Base-by-base conservation (phyloP, 2,113 vertebrate species). In the Morone saxatilis region DNA sequence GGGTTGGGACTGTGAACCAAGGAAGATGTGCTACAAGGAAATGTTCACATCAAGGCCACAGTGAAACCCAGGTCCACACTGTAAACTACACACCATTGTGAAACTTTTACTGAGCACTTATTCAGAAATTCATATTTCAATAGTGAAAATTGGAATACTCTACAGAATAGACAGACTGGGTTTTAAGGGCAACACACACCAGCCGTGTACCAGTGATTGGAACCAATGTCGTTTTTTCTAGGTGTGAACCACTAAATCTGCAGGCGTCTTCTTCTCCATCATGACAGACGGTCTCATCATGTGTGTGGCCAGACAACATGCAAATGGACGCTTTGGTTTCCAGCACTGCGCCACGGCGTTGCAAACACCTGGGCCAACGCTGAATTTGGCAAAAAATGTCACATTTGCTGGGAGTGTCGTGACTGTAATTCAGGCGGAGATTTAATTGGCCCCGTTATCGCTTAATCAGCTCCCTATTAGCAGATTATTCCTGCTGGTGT, bases 371-470 rank as follows among this genome's bases (percentile, higher is more conserved):
- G 69, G 45, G 17, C n/a, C 1, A 1, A 12, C 63, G n/a, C 16
- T 7, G 38, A 47, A 57, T 71, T 51, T 20, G 25, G 22, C 48
- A 67, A 48, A 45, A 65, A 65, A 31, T 31, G 31, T 31, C 31
- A 31, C 31, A 31, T 31, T 31, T 31, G 31, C 31, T 31, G 31
- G 4, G 36, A 40, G 63, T 41, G 13, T 62, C 87, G 74, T 83
- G 82, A 91, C 77, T 88, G 82, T 70, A 77, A 84, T 67, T 92
- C 83, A 87, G 90, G 84, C 76, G 67, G 80, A 76, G 76, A 78
- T 89, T 81, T 92, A 91, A 93, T 90, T 92, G 88, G 75, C 74
- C 67, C 56, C 40, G 71, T 94, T 91, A 94, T 92, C 85, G 88
- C 83, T 90, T 91, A 83, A 92, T 91, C 85, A 87, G 82, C 81